Percentiles rank a stretch among this genome's conserved stretches.
Evolutionary conservation across 1,140 invertebrate species (phyloP).

Genomic region (Scaptomyza graminum): DNA sequence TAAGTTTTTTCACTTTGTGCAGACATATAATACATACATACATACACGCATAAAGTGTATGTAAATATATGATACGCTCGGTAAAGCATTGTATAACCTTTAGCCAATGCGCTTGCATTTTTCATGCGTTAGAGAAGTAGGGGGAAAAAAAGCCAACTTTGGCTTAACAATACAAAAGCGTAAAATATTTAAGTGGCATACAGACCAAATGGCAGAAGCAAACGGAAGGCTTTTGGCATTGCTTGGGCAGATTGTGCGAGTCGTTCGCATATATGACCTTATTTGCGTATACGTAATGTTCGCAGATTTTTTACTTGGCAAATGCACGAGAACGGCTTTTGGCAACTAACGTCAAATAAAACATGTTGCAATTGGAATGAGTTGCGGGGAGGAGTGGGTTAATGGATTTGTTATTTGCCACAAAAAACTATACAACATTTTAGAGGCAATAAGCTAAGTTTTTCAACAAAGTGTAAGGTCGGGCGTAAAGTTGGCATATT

Average conservation of each 20-base stretch:
- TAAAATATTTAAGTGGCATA: slow-evolving; percentile 66
- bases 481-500: background rate
- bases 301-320: slow-evolving; percentile 54
- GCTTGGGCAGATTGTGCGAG: slow-evolving; percentile 13
- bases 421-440: slow-evolving; percentile 7
- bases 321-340: slow-evolving; percentile 34
- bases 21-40: background rate
- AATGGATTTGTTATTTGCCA: slow-evolving; percentile 19
- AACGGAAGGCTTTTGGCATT: background rate
- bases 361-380: slow-evolving; percentile 8
- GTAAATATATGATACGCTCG: background rate
- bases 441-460: slow-evolving; percentile 9
- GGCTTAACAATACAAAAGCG: slow-evolving; percentile 65
- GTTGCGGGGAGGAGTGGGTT: background rate
- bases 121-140: slow-evolving; percentile 44
- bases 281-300: slow-evolving; percentile 67
- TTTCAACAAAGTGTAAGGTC: background rate
- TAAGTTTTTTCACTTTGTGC: slow-evolving; percentile 18
- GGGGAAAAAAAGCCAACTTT: slow-evolving; percentile 39
- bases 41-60: background rate
- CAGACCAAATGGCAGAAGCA: background rate
- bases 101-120: slow-evolving; percentile 53
- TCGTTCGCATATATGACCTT: slow-evolving; percentile 52
- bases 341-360: slow-evolving; percentile 53
- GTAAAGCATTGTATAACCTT: slow-evolving; percentile 47